Percentiles rank a stretch among this genome's conserved stretches.
These are phyloP conservation scores for Cololabis saira DNA, from an alignment of 2,113 vertebrate genomes.

Conservation along the genomic window DNA sequence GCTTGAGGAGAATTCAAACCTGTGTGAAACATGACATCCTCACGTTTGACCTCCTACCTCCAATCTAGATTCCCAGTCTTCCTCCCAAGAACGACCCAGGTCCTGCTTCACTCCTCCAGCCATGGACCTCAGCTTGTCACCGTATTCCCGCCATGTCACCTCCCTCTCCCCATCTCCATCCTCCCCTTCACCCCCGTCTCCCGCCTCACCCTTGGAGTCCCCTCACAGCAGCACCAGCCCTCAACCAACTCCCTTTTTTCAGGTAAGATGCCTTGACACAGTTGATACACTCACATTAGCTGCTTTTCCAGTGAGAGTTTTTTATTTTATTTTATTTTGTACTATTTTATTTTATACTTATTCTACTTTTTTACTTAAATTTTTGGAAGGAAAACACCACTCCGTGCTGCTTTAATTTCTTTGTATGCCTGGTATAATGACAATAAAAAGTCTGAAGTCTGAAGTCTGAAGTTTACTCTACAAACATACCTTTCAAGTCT, in stretches of 20 bases:
- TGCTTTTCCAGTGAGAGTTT: neutral
- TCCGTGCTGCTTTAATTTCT: no score
- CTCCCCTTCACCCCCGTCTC: slow-evolving; percentile 76
- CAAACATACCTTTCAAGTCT: no score
- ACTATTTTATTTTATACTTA: no score
- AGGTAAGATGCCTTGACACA: slow-evolving; percentile 76
- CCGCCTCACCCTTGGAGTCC: slow-evolving; percentile 79
- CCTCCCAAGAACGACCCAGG: slow-evolving; percentile 81
- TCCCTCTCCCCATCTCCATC: slow-evolving; percentile 87
- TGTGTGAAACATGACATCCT: neutral
- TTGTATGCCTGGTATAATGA: no score
- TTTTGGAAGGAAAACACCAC: no score
- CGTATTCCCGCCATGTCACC: slow-evolving; percentile 82
- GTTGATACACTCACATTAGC: neutral
- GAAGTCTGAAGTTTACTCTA: no score
- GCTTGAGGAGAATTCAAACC: no score
- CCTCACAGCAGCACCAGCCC: slow-evolving; percentile 82
- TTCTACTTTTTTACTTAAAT: no score
- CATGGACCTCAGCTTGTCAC: slow-evolving; percentile 91
- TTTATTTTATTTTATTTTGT: no score
- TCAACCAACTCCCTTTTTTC: slow-evolving; percentile 72
- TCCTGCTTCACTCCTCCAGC: slow-evolving; percentile 83
- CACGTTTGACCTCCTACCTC: neutral
- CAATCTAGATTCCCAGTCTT: slow-evolving; percentile 65
- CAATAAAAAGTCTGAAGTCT: no score